These are phyloP conservation scores for Xestoiulus laeticollis DNA, from an alignment of 2,888 invertebrate species.

Conservation along the genomic window DNA sequence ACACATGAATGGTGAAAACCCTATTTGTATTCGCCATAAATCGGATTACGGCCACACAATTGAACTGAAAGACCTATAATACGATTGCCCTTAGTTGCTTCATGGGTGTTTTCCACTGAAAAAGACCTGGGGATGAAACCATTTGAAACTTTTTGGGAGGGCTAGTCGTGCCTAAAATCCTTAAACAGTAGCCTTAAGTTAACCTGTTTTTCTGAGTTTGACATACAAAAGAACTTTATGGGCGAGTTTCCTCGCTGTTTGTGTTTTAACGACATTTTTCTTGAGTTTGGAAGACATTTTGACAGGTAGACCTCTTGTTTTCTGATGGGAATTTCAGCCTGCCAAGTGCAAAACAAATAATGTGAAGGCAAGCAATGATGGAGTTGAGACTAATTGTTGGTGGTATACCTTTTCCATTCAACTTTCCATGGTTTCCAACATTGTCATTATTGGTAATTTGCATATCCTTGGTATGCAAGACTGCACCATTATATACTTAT, in stretches of 20 bases:
- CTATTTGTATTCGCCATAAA: not conserved
- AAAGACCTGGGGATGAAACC: not conserved
- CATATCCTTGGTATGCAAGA: too few relatives aligned
- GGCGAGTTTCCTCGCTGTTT: slow-evolving; percentile 23
- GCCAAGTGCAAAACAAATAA: not conserved
- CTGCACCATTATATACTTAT: too few relatives aligned
- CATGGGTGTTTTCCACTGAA: not conserved
- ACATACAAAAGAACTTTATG: slow-evolving; percentile 33
- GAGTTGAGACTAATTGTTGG: not conserved
- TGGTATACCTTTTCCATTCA: not conserved
- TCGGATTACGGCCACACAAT: not conserved
- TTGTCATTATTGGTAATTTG: not conserved
- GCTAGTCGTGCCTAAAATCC: not conserved
- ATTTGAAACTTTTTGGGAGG: not conserved
- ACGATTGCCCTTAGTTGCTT: not conserved
- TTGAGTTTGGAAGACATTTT: not conserved
- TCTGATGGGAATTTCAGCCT: not conserved
- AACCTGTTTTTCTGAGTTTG: not conserved
- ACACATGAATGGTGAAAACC: not conserved
- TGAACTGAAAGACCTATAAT: not conserved
- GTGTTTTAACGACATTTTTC: slow-evolving; percentile 12
- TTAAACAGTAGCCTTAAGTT: slow-evolving; percentile 33
- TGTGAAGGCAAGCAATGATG: not conserved
- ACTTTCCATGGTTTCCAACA: not conserved
- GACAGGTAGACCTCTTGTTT: not conserved